These are phyloP conservation scores for Pemphigus obesinymphae DNA, from an alignment of 1,140 invertebrate species.

Conservation along the genomic window DNA sequence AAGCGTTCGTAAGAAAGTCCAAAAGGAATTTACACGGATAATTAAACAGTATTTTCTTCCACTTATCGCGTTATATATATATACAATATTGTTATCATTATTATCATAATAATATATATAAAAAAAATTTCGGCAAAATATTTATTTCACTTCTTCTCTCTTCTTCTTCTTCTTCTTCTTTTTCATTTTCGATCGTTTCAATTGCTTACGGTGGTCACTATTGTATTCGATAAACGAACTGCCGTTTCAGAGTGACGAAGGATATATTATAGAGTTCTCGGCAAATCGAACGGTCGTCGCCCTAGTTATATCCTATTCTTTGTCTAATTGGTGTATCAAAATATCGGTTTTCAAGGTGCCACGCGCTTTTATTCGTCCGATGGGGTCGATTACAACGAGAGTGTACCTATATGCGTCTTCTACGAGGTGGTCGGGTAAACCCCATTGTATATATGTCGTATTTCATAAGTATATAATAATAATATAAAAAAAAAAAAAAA, in stretches of 20 bases:
- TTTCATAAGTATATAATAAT: background rate
- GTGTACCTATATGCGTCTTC: background rate
- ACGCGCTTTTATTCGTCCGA: conserved; percentile 13
- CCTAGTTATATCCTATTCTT: conserved; percentile 35
- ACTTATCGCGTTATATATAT: too few relatives aligned
- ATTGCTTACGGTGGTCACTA: background rate
- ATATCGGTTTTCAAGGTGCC: conserved; percentile 28
- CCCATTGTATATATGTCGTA: background rate
- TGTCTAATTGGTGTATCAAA: conserved; percentile 30
- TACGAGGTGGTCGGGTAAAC: background rate
- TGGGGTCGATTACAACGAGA: conserved; percentile 13
- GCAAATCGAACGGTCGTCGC: conserved; percentile 29
- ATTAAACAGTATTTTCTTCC: background rate
- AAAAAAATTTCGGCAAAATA: background rate
- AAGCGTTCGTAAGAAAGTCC: too few relatives aligned
- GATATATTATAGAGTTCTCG: background rate
- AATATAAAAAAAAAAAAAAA: background rate
- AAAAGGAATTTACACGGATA: background rate
- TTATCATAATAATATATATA: too few relatives aligned
- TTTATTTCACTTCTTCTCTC: background rate
- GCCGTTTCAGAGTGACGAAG: background rate
- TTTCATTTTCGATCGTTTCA: too few relatives aligned
- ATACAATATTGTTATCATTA: too few relatives aligned
- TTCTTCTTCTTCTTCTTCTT: background rate
- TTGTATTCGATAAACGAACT: background rate